These are phyloP conservation scores for Porites divaricata DNA, from an alignment of 92 coral and sea anemone species.

Conservation along the genomic window DNA sequence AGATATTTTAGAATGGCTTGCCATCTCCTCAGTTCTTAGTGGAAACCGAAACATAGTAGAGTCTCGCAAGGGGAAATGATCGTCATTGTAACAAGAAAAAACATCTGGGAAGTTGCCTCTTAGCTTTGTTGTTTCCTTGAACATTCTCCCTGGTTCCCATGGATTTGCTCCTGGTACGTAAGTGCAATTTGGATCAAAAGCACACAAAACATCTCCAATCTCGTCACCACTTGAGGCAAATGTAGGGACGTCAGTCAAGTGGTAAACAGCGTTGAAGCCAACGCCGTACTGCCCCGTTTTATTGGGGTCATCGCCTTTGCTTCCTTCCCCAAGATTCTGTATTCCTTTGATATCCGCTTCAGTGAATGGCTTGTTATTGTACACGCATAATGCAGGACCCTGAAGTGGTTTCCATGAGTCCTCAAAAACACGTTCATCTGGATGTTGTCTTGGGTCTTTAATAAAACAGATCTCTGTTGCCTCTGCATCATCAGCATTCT, in stretches of 20 bases:
- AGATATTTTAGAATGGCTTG: slow-evolving; percentile 34
- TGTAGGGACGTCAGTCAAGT: slow-evolving; percentile 87
- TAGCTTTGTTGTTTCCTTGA: slow-evolving; percentile 29
- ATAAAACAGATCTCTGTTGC: slow-evolving; percentile 86
- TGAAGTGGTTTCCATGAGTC: slow-evolving; percentile 76
- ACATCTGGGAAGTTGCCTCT: slow-evolving; percentile 62
- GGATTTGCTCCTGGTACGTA: slow-evolving; percentile 73
- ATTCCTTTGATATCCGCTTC: slow-evolving; percentile 72
- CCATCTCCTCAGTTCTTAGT: slow-evolving; percentile 59
- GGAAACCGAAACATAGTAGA: slow-evolving; percentile 87
- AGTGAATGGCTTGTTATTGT: slow-evolving; percentile 80
- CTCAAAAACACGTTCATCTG: slow-evolving; percentile 69
- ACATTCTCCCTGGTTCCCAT: slow-evolving; percentile 70
- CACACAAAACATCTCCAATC: slow-evolving; percentile 78
- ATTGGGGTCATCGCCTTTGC: slow-evolving; percentile 83
- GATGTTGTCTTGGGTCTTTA: slow-evolving; percentile 79
- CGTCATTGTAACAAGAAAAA: slow-evolving; percentile 70
- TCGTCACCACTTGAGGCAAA: slow-evolving; percentile 81
- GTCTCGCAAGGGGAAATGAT: slow-evolving; percentile 58
- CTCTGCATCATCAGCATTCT: slow-evolving; percentile 92
- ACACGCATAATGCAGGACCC: slow-evolving; percentile 89
- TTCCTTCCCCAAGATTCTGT: slow-evolving; percentile 85
- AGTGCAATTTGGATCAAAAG: slow-evolving; percentile 79
- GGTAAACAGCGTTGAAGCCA: slow-evolving; percentile 91
- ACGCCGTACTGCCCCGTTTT: slow-evolving; percentile 91